Evolutionary conservation across 2,797 vertebrate species (phyloP).

Genomic region (Cirrhinus molitorella): DNA sequence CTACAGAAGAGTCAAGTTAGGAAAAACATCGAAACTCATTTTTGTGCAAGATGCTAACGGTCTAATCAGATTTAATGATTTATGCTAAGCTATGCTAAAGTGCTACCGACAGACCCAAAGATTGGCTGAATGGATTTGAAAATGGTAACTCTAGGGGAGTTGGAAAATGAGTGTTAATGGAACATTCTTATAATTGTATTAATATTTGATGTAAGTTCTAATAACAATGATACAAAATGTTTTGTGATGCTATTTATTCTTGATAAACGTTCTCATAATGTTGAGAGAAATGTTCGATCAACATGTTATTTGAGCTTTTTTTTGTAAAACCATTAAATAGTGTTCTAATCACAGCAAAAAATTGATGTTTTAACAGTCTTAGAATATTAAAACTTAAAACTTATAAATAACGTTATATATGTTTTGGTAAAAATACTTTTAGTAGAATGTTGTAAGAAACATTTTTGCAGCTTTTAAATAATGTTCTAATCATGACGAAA

Average conservation of each 20-base stretch:
- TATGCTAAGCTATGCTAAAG: no score
- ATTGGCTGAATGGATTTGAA: no score
- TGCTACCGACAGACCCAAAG: no score
- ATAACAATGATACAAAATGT: no score
- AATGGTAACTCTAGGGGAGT: no score
- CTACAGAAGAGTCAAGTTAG: no score
- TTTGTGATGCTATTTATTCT: not conserved
- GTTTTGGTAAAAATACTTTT: not conserved
- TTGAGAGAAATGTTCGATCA: not conserved
- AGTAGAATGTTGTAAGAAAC: not conserved
- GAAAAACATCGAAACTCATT: no score
- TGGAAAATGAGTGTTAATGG: no score
- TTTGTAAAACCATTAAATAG: not conserved
- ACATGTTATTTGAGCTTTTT: not conserved
- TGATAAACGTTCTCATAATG: not conserved
- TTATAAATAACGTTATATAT: not conserved
- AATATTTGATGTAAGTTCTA: not conserved
- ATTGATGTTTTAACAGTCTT: not conserved
- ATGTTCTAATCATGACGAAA: not conserved
- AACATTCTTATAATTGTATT: not conserved
- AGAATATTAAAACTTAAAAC: not conserved
- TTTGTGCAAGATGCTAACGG: no score
- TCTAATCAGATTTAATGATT: no score
- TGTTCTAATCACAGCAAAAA: not conserved
- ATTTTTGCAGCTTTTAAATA: not conserved